Evolutionary conservation across 2,888 invertebrate genomes (phyloP).

Genomic region (Cryptophagus acutangulus): DNA sequence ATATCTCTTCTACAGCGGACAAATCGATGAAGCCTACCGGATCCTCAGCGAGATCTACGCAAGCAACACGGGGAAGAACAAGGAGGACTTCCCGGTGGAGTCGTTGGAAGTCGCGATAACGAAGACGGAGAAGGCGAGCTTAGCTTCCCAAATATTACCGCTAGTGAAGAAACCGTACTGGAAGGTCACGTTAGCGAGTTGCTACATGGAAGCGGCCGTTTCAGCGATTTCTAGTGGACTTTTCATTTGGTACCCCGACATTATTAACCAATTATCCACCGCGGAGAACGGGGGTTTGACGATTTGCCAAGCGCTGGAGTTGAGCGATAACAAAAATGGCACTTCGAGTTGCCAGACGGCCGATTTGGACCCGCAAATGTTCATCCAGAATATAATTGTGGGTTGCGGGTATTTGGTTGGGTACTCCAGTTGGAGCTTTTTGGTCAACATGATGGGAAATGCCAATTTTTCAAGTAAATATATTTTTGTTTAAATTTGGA

Average conservation of each 20-base stretch:
- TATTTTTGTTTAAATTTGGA: too few relatives aligned
- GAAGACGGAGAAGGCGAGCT: slow-evolving; percentile 15
- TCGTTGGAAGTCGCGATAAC: slow-evolving; percentile 17
- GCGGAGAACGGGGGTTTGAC: slow-evolving; percentile 20
- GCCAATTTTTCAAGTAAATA: slow-evolving; percentile 21
- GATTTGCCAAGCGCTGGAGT: slow-evolving; percentile 30
- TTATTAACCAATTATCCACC: slow-evolving; percentile 29
- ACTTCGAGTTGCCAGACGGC: background rate
- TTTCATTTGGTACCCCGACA: slow-evolving; percentile 36
- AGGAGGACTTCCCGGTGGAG: slow-evolving; percentile 26
- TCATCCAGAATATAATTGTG: slow-evolving; percentile 26
- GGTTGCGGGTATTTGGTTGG: slow-evolving; percentile 22
- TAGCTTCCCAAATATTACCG: slow-evolving; percentile 25
- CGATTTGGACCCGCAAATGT: slow-evolving; percentile 18
- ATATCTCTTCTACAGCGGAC: slow-evolving; percentile 25
- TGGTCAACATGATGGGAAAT: slow-evolving; percentile 20
- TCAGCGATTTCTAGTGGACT: slow-evolving; percentile 33
- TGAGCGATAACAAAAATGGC: slow-evolving; percentile 7
- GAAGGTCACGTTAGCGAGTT: slow-evolving; percentile 24
- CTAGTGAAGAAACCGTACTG: slow-evolving; percentile 26
- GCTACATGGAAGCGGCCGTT: slow-evolving; percentile 29
- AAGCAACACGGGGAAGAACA: slow-evolving; percentile 26
- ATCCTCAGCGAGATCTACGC: slow-evolving; percentile 30
- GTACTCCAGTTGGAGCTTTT: slow-evolving; percentile 16
- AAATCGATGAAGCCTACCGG: slow-evolving; percentile 21